Evolutionary conservation across 2,888 invertebrate genomes (phyloP).

Genomic region (Agapostemon virescens): DNA sequence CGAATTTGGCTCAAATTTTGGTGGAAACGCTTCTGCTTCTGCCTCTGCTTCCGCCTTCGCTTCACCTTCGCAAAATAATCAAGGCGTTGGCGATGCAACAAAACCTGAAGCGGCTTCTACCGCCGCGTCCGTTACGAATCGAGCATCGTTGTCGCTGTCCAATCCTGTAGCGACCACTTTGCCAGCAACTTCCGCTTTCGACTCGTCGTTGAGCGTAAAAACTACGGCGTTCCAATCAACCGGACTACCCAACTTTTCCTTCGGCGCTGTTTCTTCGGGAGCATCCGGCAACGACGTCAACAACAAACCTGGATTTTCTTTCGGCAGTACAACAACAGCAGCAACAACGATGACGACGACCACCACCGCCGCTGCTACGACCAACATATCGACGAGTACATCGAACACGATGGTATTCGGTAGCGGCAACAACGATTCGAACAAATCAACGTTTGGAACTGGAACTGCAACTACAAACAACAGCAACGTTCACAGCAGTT

Average conservation of each 20-base stretch:
- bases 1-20: slow-evolving; percentile 19
- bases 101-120: slow-evolving; percentile 5
- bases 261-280: slow-evolving; percentile 22
- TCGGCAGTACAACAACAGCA: slow-evolving; percentile 46
- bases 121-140: slow-evolving; percentile 14
- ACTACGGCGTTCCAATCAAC: not conserved
- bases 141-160: slow-evolving; percentile 8
- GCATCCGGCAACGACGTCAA: not conserved
- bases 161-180: not conserved
- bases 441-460: slow-evolving; percentile 38
- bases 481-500: not conserved
- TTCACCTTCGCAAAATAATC: not conserved
- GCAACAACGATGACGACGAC: no score
- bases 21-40: not conserved
- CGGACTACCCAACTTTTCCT: slow-evolving; percentile 35
- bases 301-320: slow-evolving; percentile 57
- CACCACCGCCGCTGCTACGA: slow-evolving; percentile 2
- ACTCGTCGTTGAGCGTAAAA: slow-evolving; percentile 4
- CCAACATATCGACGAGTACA: not conserved
- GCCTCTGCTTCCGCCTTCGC: not conserved
- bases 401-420: slow-evolving; percentile 8
- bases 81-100: slow-evolving; percentile 30
- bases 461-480: slow-evolving; percentile 27
- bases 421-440: not conserved
- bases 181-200: slow-evolving; percentile 9